A percentile compares a stretch with the other conserved stretches of the same genome.
Conservation (phyloP, 2,113 vertebrate genomes). For the Callorhinus ursinus region DNA sequence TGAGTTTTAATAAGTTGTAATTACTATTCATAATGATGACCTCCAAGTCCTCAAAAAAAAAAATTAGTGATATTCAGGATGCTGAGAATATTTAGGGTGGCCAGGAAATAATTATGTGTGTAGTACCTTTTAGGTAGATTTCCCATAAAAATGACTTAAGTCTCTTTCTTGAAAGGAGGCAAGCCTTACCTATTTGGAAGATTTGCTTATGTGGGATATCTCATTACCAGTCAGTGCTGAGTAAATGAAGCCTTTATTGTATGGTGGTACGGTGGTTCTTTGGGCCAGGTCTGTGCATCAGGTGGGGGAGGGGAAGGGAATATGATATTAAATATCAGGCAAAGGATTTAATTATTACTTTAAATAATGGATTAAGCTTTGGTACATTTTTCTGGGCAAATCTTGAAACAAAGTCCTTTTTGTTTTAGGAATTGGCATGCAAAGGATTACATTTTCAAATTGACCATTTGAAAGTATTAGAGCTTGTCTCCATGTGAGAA, state of each 20-base stretch:
- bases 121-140: conserved; percentile 1
- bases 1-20: background rate
- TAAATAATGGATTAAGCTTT: conserved; percentile 43
- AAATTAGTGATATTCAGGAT: conserved; percentile 3
- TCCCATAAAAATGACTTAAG: conserved; percentile 13
- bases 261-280: background rate
- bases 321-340: background rate
- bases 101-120: background rate
- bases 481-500: conserved; percentile 57
- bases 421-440: conserved; percentile 61
- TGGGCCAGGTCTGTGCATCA: no score
- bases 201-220: background rate
- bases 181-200: background rate
- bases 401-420: conserved; percentile 61
- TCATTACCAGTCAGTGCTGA: background rate
- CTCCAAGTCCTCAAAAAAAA: background rate
- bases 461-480: conserved; percentile 60
- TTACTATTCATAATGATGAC: conserved; percentile 11
- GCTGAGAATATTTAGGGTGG: conserved; percentile 47
- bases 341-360: conserved; percentile 35
- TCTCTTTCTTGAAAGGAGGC: conserved; percentile 23
- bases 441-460: conserved; percentile 67
- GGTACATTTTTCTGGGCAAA: background rate
- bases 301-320: background rate
- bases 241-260: background rate